Percentiles rank a stretch among this genome's conserved stretches.
Evolutionary conservation across 2,797 vertebrate genomes (phyloP).

Genomic region (Tamandua tetradactyla): DNA sequence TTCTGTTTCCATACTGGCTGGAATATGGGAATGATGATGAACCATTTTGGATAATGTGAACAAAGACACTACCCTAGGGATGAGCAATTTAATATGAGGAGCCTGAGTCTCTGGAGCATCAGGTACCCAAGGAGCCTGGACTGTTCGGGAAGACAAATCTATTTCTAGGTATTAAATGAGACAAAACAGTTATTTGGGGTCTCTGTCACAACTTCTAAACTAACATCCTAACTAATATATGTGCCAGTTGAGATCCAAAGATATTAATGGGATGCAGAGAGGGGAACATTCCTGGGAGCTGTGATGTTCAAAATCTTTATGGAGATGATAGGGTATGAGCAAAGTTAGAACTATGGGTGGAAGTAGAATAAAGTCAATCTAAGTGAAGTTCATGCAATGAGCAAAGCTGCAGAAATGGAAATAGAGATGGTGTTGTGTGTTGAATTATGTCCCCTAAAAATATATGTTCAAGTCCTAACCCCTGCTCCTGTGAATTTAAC

Average conservation of each 20-base stretch:
- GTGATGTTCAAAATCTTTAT: background rate
- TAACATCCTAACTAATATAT: background rate
- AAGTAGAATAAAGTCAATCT: background rate
- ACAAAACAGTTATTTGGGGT: background rate
- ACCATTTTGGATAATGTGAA: background rate
- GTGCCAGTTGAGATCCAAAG: background rate
- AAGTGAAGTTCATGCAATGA: background rate
- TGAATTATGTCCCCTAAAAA: too few relatives aligned
- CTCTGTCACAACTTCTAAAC: background rate
- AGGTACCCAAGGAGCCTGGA: too few relatives aligned
- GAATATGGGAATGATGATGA: background rate
- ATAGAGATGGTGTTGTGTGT: too few relatives aligned
- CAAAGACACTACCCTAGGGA: background rate
- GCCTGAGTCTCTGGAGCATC: background rate
- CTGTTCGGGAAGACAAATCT: background rate
- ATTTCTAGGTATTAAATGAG: constrained; percentile 23
- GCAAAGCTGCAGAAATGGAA: background rate
- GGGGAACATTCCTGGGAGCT: background rate
- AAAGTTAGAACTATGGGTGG: background rate
- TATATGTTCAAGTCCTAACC: too few relatives aligned
- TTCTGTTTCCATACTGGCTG: background rate
- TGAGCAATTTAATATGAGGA: background rate
- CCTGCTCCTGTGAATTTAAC: too few relatives aligned
- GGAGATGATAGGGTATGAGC: background rate
- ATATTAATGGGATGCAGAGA: background rate